Base-by-base conservation (phyloP, 2,113 vertebrate species). In the Dipodomys merriami region DNA sequence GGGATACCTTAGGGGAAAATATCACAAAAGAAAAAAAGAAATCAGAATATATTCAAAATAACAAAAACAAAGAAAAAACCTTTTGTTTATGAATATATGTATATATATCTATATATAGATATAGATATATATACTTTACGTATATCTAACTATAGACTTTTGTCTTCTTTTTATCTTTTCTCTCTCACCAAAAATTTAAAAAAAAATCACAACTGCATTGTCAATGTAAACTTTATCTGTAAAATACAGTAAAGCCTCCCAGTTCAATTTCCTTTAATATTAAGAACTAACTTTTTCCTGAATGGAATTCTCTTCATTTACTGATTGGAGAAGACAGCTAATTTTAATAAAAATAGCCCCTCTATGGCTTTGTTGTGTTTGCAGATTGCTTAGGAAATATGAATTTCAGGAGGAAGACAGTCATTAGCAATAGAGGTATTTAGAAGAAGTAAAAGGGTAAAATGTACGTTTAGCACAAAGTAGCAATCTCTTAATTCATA, bases 351-450 rank as follows among this genome's bases (percentile, higher is more conserved):
- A 18, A 7, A 97, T 88, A 93, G 49, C 93, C 71, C 90, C 93
- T 92, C 22, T 1, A 79, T 86, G 79, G n/a, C 71, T 82, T 81
- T 22, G 64, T 19, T 95, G 44, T 3, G 0, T 49, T 95, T 93
- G 13, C 68, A 95, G 92, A 95, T 93, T 92, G 35, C 39, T 76
- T 93, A 91, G 68, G 60, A 97, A 97, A 95, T 94, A 97, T 82
- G 76, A 97, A 73, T 85, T 96, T 60, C 74, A 93, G 57, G 53
- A 96, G 13, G 69, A 89, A 82, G 53, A 53, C 93, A 95, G 69
- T 94, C 79, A 68, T 94, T 94, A 89, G 29, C 33, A 46, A 62
- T 11, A 84, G 6, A 49, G 71, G 73, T 95, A 83, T 87, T 72
- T 96, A 96, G 90, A 84, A 96, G 90, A 84, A 33, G 1, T 53